Conservation (phyloP, 2,888 invertebrate species). For the Pherbina coryleti region DNA sequence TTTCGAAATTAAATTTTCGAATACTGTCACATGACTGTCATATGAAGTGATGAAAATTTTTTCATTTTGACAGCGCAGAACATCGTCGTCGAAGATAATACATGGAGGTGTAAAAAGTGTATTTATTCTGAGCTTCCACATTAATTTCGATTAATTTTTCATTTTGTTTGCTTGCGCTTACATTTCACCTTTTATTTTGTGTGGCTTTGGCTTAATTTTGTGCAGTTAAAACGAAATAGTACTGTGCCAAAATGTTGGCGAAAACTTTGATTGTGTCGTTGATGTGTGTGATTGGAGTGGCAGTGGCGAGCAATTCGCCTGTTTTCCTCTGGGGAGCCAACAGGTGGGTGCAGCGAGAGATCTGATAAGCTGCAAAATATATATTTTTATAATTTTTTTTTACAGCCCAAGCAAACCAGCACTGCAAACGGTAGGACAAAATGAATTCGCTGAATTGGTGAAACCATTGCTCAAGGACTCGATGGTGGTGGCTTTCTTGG, state of each 20-base stretch:
- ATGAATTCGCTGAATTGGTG: constrained; percentile 55
- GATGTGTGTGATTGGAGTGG: constrained; percentile 59
- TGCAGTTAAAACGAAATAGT: constrained; percentile 26
- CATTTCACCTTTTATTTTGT: constrained; percentile 47
- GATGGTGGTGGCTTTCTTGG: constrained; percentile 71
- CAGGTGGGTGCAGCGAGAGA: constrained; percentile 57
- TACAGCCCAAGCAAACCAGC: constrained; percentile 58
- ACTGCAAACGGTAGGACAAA: constrained; percentile 56
- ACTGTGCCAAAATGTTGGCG: constrained; percentile 55
- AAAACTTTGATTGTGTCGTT: constrained; percentile 59
- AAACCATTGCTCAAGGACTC: constrained; percentile 58
- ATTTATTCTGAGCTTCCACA: constrained; percentile 42
- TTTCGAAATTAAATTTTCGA: constrained; percentile 23
- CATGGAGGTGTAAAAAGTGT: constrained; percentile 40
- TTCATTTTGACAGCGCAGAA: constrained; percentile 61
- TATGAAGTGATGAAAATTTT: constrained; percentile 60
- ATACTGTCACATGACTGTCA: constrained; percentile 67
- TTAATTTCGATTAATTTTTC: constrained; percentile 46
- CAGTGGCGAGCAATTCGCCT: constrained; percentile 71
- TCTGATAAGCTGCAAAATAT: not conserved
- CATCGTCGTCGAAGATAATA: constrained; percentile 49
- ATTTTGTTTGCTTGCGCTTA: constrained; percentile 36
- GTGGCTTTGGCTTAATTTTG: constrained; percentile 2
- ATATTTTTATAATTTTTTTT: constrained; percentile 4
- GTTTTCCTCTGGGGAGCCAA: constrained; percentile 73